These are phyloP conservation scores for Aramus guarauna DNA, from an alignment of 2,113 vertebrate species.

Conservation along the genomic window DNA sequence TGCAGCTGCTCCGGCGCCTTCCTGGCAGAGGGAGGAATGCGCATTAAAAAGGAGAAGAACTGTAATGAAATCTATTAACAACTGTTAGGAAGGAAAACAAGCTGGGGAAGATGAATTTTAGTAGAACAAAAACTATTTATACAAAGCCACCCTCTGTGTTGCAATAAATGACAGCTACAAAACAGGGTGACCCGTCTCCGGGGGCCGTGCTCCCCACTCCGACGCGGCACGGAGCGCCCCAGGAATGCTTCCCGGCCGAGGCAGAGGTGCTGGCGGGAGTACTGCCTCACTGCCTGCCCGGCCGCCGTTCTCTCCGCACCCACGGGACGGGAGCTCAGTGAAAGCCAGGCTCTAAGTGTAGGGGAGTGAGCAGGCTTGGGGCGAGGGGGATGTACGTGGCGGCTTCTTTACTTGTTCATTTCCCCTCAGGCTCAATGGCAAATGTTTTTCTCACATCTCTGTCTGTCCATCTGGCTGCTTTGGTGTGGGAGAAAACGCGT, in stretches of 20 bases:
- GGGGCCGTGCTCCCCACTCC: background rate
- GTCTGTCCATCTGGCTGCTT: slow-evolving; percentile 20
- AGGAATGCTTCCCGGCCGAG: background rate
- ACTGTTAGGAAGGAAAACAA: background rate
- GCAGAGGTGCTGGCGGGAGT: background rate
- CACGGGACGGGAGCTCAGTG: background rate
- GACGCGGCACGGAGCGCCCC: background rate
- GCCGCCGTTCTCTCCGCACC: background rate
- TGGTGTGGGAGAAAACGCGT: slow-evolving; percentile 27
- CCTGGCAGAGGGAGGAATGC: background rate
- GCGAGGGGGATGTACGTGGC: background rate
- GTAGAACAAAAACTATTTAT: background rate
- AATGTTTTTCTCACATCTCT: slow-evolving; percentile 28
- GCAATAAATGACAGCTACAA: background rate
- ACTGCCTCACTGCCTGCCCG: background rate
- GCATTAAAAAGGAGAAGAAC: background rate
- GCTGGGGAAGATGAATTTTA: background rate
- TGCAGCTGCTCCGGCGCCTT: slow-evolving; percentile 13
- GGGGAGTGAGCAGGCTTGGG: background rate
- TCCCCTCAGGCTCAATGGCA: background rate
- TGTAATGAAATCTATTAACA: background rate
- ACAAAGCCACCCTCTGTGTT: background rate
- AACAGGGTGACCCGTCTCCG: background rate
- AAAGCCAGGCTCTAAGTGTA: background rate
- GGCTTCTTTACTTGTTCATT: background rate